Evolutionary conservation across 2,888 invertebrate genomes (phyloP), one percentile per base, ranked within the genome.

Genomic region (Andrena fulva): DNA sequence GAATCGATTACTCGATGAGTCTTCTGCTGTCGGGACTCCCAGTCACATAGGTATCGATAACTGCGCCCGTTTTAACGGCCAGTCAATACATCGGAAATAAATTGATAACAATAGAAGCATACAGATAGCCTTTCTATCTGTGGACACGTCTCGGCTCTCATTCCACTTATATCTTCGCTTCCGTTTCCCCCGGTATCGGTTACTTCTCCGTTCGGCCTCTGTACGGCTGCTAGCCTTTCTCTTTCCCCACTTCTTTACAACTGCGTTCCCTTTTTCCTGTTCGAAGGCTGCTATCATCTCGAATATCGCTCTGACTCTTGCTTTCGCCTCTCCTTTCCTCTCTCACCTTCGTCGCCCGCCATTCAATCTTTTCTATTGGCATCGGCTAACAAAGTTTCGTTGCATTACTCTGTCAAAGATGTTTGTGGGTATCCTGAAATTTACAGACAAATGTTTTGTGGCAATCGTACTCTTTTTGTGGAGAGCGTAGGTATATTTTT

Each of bases 41-140:
- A 59, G 68, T 54, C 76, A 29, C 72, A 42, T 42, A 42, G 42
- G 66, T 64, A 75, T 75, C 76, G 73, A 71, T 54, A 73, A 83
- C 31, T 52, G 71, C 69, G 74, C 72, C 80, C 78, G 71, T 86
- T 78, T 82, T 69, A 84, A 20, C 56, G 69, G 64, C 52, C 68
- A 79, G 84, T 76, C 83, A 76, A 86, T 87, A 88, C 42, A 73
- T 88, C 77, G 76, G 79, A 79, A 86, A 86, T 84, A 88, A 86
- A 87, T 86, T 88, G 88, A 86, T 86, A 80, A 82, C 76, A 87
- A 82, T 77, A 68, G 70, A 71, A 59, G 70, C 42, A 62, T 64
- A 60, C 67, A 77, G 64, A 42, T 63, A 62, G 60, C 60, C 84
- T 66, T 75, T 77, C 83, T 77, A 81, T 79, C 77, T 50, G 68